Evolutionary conservation across 2,888 invertebrate species (phyloP).

Genomic region (Conops quadrifasciatus): DNA sequence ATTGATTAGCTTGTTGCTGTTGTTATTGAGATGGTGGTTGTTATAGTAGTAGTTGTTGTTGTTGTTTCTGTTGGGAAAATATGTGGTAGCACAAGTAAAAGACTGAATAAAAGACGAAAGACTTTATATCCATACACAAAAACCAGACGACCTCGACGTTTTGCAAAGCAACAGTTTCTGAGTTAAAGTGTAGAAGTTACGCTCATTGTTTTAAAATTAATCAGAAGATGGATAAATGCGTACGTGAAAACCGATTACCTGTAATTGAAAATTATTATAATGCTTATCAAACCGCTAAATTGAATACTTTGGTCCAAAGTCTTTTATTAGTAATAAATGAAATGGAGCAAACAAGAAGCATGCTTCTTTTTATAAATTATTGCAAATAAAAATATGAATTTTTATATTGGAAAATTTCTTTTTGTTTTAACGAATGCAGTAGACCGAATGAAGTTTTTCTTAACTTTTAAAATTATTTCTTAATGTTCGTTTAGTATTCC

Average conservation of each 20-base stretch:
- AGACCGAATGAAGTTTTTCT: not conserved
- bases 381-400: too few species aligned
- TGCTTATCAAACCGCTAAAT: not conserved
- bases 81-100: slow-evolving; percentile 35
- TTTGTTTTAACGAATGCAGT: not conserved
- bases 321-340: not conserved
- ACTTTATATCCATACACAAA: slow-evolving; percentile 45
- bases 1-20: not conserved
- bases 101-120: slow-evolving; percentile 41
- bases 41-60: not conserved
- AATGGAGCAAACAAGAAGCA: not conserved
- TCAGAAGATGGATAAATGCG: not conserved
- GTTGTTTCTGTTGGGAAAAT: not conserved
- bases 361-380: too few species aligned
- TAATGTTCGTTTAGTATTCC: not conserved
- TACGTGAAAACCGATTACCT: not conserved
- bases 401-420: not conserved
- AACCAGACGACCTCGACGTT: slow-evolving; percentile 60
- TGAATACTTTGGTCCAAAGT: too few species aligned
- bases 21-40: not conserved
- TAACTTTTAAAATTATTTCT: not conserved
- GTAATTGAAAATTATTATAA: not conserved
- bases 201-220: not conserved
- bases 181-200: not conserved
- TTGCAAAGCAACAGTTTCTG: slow-evolving; percentile 21